A percentile compares a stretch with the other conserved stretches of the same genome.
These are phyloP conservation scores for Drosophila ananassae DNA, from an alignment of 1,140 invertebrate species.

Conservation along the genomic window DNA sequence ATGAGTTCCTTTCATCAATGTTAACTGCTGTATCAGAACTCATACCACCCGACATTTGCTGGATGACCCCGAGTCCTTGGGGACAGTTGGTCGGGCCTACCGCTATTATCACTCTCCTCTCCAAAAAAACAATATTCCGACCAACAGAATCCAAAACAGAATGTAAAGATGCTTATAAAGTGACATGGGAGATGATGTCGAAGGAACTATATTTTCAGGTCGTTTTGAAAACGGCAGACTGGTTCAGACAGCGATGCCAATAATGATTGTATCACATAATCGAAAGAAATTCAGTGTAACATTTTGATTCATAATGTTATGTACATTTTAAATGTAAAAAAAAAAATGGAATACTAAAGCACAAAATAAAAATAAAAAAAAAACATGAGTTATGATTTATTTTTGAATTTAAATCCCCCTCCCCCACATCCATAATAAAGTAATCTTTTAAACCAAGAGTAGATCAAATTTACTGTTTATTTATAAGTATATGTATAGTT, in stretches of 20 bases:
- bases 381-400: conserved; percentile 32
- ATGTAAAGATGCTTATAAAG: conserved; percentile 17
- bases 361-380: conserved; percentile 57
- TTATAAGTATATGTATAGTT: conserved; percentile 53
- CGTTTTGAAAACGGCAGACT: conserved; percentile 45
- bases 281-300: conserved; percentile 28
- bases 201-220: conserved; percentile 27
- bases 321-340: conserved; percentile 73
- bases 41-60: conserved; percentile 53
- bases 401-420: too few species aligned
- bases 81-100: conserved; percentile 27
- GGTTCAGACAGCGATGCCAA: conserved; percentile 24
- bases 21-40: conserved; percentile 50
- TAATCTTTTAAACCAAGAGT: conserved; percentile 33
- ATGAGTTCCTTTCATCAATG: conserved; percentile 71
- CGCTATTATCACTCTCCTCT: background rate
- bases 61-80: conserved; percentile 10
- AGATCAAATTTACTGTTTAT: conserved; percentile 50
- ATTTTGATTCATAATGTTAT: conserved; percentile 60
- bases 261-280: conserved; percentile 33
- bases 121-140: background rate
- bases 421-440: conserved; percentile 34
- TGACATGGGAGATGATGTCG: conserved; percentile 18
- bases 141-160: conserved; percentile 12
- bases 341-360: conserved; percentile 37